Evolutionary conservation across 2,797 vertebrate species (phyloP).

Genomic region (Argya squamiceps): DNA sequence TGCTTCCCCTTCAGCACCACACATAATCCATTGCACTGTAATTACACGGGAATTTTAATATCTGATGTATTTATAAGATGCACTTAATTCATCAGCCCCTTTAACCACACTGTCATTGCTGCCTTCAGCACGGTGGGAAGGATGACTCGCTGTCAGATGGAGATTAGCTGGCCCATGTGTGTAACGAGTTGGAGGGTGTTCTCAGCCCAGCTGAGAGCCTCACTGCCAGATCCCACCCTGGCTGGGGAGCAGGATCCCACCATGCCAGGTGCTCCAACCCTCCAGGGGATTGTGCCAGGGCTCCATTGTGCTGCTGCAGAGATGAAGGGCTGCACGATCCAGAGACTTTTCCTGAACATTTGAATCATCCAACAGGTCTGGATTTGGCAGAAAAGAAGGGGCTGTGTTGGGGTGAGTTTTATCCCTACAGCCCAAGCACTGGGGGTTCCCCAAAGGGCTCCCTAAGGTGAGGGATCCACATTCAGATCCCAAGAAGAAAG

Average conservation of each 20-base stretch:
- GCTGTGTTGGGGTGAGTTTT: not conserved
- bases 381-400: not conserved
- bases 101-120: slow-evolving; percentile 29
- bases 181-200: not conserved
- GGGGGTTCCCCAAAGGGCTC: not conserved
- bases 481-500: not conserved
- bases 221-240: not conserved
- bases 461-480: not conserved
- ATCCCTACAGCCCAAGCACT: not conserved
- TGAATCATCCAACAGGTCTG: fast-evolving
- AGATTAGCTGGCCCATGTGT: slow-evolving; percentile 33
- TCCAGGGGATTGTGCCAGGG: fast-evolving
- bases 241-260: not conserved
- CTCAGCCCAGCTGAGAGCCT: not conserved
- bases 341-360: not conserved
- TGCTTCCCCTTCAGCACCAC: slow-evolving; percentile 50
- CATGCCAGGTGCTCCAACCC: fast-evolving
- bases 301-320: fast-evolving
- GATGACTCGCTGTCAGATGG: slow-evolving; percentile 55
- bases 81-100: slow-evolving; percentile 67
- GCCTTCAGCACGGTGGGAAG: not conserved
- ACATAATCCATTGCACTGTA: slow-evolving; percentile 47
- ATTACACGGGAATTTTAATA: slow-evolving; percentile 55
- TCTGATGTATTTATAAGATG: slow-evolving; percentile 58
- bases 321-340: not conserved